phyloP scores from a whole-genome alignment of 2,888 invertebrate genomes.

The Hoplodrina blanda region DNA sequence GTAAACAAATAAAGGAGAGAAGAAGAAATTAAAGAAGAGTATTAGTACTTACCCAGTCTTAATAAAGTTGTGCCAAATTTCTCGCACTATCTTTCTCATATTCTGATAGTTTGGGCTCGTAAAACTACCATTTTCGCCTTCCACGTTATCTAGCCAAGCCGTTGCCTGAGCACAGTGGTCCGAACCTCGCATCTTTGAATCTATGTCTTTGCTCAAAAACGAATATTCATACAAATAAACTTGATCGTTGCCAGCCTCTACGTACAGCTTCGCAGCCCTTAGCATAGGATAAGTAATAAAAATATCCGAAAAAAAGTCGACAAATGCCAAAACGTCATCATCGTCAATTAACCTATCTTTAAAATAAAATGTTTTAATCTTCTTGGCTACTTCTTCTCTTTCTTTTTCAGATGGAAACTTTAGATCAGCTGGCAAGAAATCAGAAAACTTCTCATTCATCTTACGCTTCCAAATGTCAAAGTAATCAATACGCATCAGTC shows the following conservation, averaged over 20 bases:
- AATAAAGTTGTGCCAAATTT: constrained; percentile 74
- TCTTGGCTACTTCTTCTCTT: constrained; percentile 65
- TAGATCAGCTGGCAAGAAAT: constrained; percentile 78
- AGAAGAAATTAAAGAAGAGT: not conserved
- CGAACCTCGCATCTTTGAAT: constrained; percentile 59
- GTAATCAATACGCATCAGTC: constrained; percentile 64
- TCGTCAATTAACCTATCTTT: constrained; percentile 62
- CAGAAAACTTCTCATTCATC: constrained; percentile 77
- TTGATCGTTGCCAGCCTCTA: constrained; percentile 68
- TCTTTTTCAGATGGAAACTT: constrained; percentile 65
- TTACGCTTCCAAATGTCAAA: constrained; percentile 69
- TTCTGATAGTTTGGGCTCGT: constrained; percentile 55
- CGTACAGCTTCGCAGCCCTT: constrained; percentile 66
- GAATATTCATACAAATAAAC: constrained; percentile 73
- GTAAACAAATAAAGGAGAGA: not conserved
- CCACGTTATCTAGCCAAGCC: constrained; percentile 58
- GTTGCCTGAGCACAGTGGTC: constrained; percentile 70
- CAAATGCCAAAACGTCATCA: constrained; percentile 62
- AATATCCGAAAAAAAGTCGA: constrained; percentile 71
- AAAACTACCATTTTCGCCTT: constrained; percentile 44
- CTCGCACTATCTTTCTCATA: constrained; percentile 61
- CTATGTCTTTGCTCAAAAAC: constrained; percentile 62
- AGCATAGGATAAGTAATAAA: constrained; percentile 66
- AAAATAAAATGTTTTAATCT: constrained; percentile 73
- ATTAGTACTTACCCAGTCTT: constrained; percentile 69